Percentiles rank a stretch among this genome's conserved stretches.
Conservation (phyloP, 1,140 invertebrate species). For the Bombus confusus region DNA sequence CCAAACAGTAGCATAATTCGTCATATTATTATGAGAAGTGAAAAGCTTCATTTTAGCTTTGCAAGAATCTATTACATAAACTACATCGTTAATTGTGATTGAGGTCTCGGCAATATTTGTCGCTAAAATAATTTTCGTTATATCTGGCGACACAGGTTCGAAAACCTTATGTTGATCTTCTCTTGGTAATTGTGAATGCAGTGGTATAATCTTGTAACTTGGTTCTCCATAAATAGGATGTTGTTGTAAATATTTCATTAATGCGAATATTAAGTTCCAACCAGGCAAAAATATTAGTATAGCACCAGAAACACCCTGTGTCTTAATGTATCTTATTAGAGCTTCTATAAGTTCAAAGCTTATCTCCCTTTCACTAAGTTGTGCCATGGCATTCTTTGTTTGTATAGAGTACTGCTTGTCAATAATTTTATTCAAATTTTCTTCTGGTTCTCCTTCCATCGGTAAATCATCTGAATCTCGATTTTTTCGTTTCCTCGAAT, state of each 20-base stretch:
- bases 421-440: constrained; percentile 89
- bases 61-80: constrained; percentile 97
- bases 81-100: constrained; percentile 98
- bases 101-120: constrained; percentile 97
- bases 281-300: constrained; percentile 96
- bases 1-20: constrained; percentile 97
- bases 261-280: constrained; percentile 96
- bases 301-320: constrained; percentile 89
- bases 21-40: constrained; percentile 97
- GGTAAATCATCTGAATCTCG: constrained; percentile 87
- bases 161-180: constrained; percentile 96
- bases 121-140: constrained; percentile 93
- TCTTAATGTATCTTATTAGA: constrained; percentile 90
- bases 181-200: constrained; percentile 95
- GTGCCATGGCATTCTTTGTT: constrained; percentile 88
- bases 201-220: constrained; percentile 89
- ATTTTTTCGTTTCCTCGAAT: constrained; percentile 86
- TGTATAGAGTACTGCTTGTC: constrained; percentile 76
- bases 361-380: constrained; percentile 94
- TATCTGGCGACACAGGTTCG: constrained; percentile 87
- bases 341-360: constrained; percentile 96
- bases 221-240: constrained; percentile 89
- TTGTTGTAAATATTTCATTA: constrained; percentile 92
- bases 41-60: constrained; percentile 98
- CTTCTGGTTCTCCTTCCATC: constrained; percentile 87